A percentile compares a stretch with the other conserved stretches of the same genome.
phyloP scores from a whole-genome alignment of 2,797 vertebrate species.

The Tragopan temminckii region DNA sequence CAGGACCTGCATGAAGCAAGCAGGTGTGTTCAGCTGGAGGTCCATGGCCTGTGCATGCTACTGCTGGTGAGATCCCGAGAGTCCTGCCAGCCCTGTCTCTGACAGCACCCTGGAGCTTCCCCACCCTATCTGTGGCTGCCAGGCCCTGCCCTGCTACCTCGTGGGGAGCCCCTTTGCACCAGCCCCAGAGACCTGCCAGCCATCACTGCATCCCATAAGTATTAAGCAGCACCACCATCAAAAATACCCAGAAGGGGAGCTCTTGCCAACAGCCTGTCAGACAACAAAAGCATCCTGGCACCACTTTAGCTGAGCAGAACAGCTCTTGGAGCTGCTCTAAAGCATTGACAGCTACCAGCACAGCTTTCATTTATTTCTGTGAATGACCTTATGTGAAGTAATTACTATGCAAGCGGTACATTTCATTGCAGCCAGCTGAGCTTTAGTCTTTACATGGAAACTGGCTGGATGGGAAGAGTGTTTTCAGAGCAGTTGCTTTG shows the following conservation, averaged over 20 bases:
- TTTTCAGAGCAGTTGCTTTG: neutral
- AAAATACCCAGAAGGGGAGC: neutral
- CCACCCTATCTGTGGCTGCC: neutral
- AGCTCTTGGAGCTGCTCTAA: neutral
- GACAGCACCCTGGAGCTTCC: no score
- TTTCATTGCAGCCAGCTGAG: neutral
- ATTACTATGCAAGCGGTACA: neutral
- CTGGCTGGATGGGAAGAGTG: neutral
- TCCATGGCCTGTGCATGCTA: rapidly evolving
- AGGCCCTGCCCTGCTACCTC: neutral
- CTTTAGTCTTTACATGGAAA: neutral
- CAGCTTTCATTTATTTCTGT: constrained; percentile 7
- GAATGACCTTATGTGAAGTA: neutral
- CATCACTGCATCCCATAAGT: neutral
- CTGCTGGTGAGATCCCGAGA: rapidly evolving
- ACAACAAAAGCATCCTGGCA: constrained; percentile 39
- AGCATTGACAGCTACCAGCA: neutral
- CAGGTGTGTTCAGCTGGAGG: neutral
- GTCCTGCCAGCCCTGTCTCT: neutral
- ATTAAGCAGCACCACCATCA: neutral
- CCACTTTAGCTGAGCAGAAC: constrained; percentile 13
- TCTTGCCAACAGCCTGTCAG: neutral
- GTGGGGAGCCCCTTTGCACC: neutral
- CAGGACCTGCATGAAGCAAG: rapidly evolving
- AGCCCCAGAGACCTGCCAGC: neutral